Evolutionary conservation across 2,113 vertebrate genomes (phyloP).

Genomic region (Myocastor coypus): DNA sequence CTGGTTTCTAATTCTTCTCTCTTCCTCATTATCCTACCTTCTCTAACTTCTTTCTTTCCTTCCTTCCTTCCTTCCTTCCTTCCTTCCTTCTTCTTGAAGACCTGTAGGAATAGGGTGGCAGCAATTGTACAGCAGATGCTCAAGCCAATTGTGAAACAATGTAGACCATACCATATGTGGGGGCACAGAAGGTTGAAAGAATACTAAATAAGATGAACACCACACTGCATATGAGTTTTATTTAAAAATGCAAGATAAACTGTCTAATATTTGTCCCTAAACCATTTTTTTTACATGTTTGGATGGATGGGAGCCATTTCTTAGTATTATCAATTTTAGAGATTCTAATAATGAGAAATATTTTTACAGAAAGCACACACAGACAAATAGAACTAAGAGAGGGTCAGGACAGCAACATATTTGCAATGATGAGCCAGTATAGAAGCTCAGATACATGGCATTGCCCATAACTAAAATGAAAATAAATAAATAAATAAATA

Average conservation of each 20-base stretch:
- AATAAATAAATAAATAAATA: background rate
- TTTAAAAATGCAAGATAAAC: background rate
- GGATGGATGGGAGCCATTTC: background rate
- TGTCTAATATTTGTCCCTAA: background rate
- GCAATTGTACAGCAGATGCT: background rate
- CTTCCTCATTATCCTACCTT: background rate
- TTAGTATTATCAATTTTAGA: background rate
- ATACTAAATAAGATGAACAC: background rate
- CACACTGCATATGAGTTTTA: background rate
- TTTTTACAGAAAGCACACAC: background rate
- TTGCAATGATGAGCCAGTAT: too few relatives aligned
- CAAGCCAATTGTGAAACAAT: background rate
- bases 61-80: background rate
- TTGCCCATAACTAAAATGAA: background rate
- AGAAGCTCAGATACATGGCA: fast-evolving
- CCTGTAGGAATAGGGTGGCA: background rate
- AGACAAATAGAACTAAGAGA: background rate
- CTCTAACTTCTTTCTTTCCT: too few relatives aligned
- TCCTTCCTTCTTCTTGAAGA: background rate
- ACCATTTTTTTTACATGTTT: background rate
- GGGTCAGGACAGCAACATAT: too few relatives aligned
- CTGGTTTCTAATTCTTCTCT: background rate
- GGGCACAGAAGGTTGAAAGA: background rate
- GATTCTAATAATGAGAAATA: background rate
- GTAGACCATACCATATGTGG: background rate